Evolutionary conservation across 2,113 vertebrate species (phyloP), one percentile per base, ranked within the genome.

Genomic region (Tyto alba): DNA sequence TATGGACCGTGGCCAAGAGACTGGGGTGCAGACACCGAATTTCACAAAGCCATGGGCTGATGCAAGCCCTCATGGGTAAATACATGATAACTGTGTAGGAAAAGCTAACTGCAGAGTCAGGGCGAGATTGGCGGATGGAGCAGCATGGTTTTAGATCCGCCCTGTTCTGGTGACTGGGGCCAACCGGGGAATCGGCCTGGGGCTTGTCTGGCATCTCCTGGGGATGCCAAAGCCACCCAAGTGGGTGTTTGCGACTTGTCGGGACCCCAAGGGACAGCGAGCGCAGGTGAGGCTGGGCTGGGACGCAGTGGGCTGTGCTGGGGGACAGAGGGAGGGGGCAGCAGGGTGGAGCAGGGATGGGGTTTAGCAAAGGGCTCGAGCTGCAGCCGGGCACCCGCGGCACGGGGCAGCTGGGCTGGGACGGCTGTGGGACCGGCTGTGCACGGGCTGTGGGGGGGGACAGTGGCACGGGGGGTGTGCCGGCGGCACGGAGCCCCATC

Each of bases 111-210:
- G 20, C n/a, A 47, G 26, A 36, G 71, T 38, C 38, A 19, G 10
- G 32, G 69, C 0, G 1, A 74, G 40, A 78, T 55, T 68, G 67
- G 47, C 38, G 11, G 55, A 22, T 1, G 0, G 34, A 56, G 89
- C 56, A 56, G 45, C 64, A 91, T 88, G 93, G 55, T 32, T 84
- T 21, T 1, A 0, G 0, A 12, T 77, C 45, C 2, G 3, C 48
- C 84, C 95, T 1, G 8, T 95, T 50, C 93, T 97, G 66, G 95
- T 98, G 48, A 98, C 97, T 1, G 97, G 97, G 6, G 92, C 97
- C 72, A 98, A 97, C 88, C 71, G 89, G 2, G 97, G 96, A 18
- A 69, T 97, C 1, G 96, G 97, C 40, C 91, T 97, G 52, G 96
- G 95, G 52, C 5, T 97, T 0, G 32, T 97, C 16, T 72, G 41